Conservation (phyloP, 53 echinoderm and acorn worm species). For the Zoroaster sp. region DNA sequence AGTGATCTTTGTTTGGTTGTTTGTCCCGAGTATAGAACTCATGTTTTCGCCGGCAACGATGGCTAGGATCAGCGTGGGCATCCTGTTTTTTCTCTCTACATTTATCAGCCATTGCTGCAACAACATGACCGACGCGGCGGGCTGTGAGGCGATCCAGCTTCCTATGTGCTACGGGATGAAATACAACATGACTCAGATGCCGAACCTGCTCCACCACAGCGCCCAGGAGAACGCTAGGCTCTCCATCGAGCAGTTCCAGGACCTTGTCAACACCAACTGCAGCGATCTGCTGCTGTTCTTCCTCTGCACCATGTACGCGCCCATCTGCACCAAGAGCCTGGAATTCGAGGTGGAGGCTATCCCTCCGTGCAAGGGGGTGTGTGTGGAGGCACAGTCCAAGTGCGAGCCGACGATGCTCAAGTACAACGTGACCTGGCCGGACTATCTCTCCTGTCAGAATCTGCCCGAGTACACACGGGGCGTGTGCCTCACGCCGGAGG, state of each 20-base stretch:
- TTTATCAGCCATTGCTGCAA: not conserved
- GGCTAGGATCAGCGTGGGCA: too few species aligned
- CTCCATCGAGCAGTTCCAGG: constrained; percentile 92
- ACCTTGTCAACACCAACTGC: constrained; percentile 84
- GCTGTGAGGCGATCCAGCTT: constrained; percentile 80
- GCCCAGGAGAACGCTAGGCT: constrained; percentile 95
- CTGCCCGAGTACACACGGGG: constrained; percentile 93
- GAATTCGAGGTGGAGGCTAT: constrained; percentile 84
- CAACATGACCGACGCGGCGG: constrained; percentile 29
- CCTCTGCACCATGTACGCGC: constrained; percentile 97
- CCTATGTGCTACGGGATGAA: constrained; percentile 86
- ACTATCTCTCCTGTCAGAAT: constrained; percentile 73
- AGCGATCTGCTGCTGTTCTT: constrained; percentile 84
- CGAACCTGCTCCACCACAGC: constrained; percentile 92
- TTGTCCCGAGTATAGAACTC: too few species aligned
- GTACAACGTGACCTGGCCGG: constrained; percentile 89
- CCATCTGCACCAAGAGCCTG: constrained; percentile 86
- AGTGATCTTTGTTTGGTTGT: too few species aligned
- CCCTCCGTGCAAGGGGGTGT: constrained; percentile 92
- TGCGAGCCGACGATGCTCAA: constrained; percentile 88
- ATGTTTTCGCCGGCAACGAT: too few species aligned
- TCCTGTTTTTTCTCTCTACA: not conserved
- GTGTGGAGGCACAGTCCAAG: constrained; percentile 63
- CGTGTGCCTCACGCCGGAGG: constrained; percentile 92
- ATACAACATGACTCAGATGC: constrained; percentile 97